phyloP scores from a whole-genome alignment of 2,113 vertebrate species.

The Oncorhynchus tshawytscha region DNA sequence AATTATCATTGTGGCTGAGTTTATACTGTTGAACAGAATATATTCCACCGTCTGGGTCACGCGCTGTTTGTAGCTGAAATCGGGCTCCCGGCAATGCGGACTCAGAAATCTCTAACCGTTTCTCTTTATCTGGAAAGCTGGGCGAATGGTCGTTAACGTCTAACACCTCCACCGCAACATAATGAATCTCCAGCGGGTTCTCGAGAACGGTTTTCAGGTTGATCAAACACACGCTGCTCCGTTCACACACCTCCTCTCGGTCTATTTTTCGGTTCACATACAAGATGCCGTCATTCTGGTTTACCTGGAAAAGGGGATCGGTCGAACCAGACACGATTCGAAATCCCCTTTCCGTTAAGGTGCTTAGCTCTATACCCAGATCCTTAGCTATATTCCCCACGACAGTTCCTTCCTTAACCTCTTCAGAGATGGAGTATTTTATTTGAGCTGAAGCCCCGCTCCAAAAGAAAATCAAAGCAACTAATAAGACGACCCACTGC shows the following conservation, averaged over 20 bases:
- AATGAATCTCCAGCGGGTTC: slow-evolving; percentile 67
- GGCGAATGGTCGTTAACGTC: slow-evolving; percentile 68
- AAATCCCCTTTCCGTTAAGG: slow-evolving; percentile 39
- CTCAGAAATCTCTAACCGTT: slow-evolving; percentile 55
- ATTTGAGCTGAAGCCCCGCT: slow-evolving; percentile 37
- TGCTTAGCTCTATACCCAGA: slow-evolving; percentile 41
- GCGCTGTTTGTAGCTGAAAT: slow-evolving; percentile 58
- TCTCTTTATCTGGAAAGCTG: slow-evolving; percentile 52
- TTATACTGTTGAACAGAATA: slow-evolving; percentile 60
- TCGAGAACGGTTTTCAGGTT: slow-evolving; percentile 52
- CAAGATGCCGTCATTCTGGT: slow-evolving; percentile 51
- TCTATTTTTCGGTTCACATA: slow-evolving; percentile 51
- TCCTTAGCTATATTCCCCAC: slow-evolving; percentile 61
- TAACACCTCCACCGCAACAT: slow-evolving; percentile 57
- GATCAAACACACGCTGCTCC: slow-evolving; percentile 38
- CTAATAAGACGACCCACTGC: slow-evolving; percentile 1
- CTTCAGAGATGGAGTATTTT: slow-evolving; percentile 53
- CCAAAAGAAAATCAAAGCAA: slow-evolving; percentile 19
- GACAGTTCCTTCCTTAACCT: slow-evolving; percentile 41
- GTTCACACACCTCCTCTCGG: slow-evolving; percentile 49
- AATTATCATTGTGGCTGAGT: slow-evolving; percentile 59
- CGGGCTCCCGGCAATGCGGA: slow-evolving; percentile 42
- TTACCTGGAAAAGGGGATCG: slow-evolving; percentile 41
- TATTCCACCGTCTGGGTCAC: slow-evolving; percentile 53
- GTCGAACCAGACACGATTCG: slow-evolving; percentile 40